Evolutionary conservation across 2,888 invertebrate genomes (phyloP).

Genomic region (Choristoneura rosaceana): DNA sequence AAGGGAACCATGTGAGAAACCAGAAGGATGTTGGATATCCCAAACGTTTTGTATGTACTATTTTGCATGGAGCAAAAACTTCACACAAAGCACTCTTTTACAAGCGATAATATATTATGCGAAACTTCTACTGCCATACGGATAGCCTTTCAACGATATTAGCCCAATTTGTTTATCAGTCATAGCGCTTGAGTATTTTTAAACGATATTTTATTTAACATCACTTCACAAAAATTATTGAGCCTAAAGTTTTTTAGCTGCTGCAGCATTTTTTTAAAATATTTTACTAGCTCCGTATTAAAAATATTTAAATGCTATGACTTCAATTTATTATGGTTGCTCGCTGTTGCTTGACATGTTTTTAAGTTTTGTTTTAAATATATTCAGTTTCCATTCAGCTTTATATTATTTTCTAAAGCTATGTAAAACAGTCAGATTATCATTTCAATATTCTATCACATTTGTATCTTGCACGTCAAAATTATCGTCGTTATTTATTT

Average conservation of each 20-base stretch:
- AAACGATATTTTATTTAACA: neutral
- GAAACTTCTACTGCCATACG: conserved; percentile 66
- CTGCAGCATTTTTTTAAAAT: neutral
- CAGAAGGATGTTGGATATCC: conserved; percentile 76
- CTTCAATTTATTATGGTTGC: conserved; percentile 15
- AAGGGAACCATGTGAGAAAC: conserved; percentile 92
- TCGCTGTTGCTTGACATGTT: neutral
- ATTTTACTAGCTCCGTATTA: neutral
- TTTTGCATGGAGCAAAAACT: conserved; percentile 92
- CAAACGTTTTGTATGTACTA: conserved; percentile 88
- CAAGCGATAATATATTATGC: conserved; percentile 44
- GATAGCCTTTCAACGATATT: conserved; percentile 49
- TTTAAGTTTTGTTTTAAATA: conserved; percentile 3
- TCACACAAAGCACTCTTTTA: conserved; percentile 58
- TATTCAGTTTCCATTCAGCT: neutral
- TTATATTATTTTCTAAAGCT: conserved; percentile 6
- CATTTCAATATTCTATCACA: neutral
- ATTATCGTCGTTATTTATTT: conserved; percentile 1
- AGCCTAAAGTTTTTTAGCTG: neutral
- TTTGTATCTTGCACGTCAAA: conserved; percentile 3
- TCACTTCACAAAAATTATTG: neutral
- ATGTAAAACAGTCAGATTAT: neutral
- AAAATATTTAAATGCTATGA: conserved; percentile 28
- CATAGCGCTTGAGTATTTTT: conserved; percentile 28
- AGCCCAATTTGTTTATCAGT: neutral